These are phyloP conservation scores for Heliconius ismenius DNA, from an alignment of 2,888 invertebrate species.

Conservation along the genomic window DNA sequence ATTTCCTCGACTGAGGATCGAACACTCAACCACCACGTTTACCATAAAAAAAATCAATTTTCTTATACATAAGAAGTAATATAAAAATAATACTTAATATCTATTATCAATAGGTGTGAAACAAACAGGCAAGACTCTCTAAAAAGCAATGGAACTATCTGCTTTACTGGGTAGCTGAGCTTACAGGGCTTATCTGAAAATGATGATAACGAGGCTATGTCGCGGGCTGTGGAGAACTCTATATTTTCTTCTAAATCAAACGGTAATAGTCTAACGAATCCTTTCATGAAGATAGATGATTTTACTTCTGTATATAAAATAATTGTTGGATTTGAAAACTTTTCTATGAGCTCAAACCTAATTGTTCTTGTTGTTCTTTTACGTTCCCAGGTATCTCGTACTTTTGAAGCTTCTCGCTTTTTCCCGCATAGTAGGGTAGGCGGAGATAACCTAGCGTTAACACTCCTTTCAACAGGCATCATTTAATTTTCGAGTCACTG, in stretches of 20 bases:
- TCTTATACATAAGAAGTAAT: no score
- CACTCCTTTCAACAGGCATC: no score
- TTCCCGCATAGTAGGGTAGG: no score
- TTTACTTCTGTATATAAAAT: slow-evolving; percentile 7
- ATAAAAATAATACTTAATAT: not conserved
- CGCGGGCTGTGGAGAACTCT: not conserved
- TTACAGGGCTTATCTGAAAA: not conserved
- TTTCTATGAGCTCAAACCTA: not conserved
- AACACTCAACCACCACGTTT: no score
- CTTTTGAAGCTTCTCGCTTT: no score
- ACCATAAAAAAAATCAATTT: no score
- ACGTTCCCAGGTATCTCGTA: no score
- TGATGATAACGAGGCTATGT: not conserved
- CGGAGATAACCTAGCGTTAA: no score
- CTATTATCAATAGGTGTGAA: not conserved
- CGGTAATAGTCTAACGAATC: slow-evolving; percentile 6
- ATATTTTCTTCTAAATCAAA: slow-evolving; percentile 14
- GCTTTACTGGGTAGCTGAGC: slow-evolving; percentile 5
- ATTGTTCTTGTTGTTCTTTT: no score
- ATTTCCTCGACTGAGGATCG: no score
- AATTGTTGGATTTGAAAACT: not conserved
- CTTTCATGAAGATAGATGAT: not conserved
- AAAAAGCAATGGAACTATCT: not conserved
- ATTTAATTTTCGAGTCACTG: no score
- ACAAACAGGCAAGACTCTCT: not conserved